Evolutionary conservation across 2,113 vertebrate genomes (phyloP), one percentile per base, ranked within the genome.

Genomic region (Seriola aureovittata): DNA sequence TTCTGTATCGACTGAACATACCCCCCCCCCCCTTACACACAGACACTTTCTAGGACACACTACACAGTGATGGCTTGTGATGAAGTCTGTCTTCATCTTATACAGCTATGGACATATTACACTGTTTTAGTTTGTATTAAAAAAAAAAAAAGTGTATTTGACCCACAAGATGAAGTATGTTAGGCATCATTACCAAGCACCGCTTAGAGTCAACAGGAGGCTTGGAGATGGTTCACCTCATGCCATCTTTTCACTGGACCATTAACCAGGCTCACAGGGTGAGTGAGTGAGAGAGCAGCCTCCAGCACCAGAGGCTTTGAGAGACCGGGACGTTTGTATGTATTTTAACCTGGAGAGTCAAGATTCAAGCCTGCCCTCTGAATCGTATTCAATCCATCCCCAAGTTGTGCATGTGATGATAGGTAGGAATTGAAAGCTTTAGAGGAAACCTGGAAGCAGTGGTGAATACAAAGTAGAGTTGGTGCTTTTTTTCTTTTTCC

Each of bases 161-260:
- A 90, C 87, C 86, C 67, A 52, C 55, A 80, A 87, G 87, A 85
- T 88, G 78, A 90, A 93, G 82, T 85, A 78, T 54, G 78, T 52
- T 65, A 84, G 75, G 92, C 88, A 78, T 92, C 94, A 93, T 94
- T 95, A 94, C 85, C 84, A 64, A 74, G 34, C 73, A 23, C 55
- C 40, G 48, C 88, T 88, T 70, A 79, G 80, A 94, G 88, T 93
- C 93, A 92, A 91, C 91, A 93, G 92, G 89, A 90, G 87, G 75
- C 89, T 76, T 76, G 76, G 82, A 80, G 86, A 90, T 88, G 85
- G 82, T 89, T 91, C 91, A 84, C 81, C 91, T 89, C 84, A 80
- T 75, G 73, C 89, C 85, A 76, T 90, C 85, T 83, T 90, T 89
- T 92, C 62, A 82, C 78, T 52, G 91, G 86, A 65, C 80, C 93